Evolutionary conservation across 2,113 vertebrate genomes (phyloP).

Genomic region (Megalops atlanticus): DNA sequence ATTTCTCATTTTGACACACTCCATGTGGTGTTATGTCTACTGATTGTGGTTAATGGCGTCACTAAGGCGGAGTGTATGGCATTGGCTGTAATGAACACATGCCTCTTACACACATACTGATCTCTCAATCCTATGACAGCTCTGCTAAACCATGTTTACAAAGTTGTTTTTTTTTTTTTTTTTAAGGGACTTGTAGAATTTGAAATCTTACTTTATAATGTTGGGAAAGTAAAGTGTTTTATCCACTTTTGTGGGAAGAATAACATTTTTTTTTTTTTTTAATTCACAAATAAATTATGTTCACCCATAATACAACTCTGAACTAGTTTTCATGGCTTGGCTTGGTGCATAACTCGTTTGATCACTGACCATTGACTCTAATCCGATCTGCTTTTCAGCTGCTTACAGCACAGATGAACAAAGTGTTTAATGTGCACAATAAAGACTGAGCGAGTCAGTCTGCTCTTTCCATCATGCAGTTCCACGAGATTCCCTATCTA

Average conservation of each 20-base stretch:
- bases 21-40: too few relatives aligned
- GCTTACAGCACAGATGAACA: neutral
- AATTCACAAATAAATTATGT: too few relatives aligned
- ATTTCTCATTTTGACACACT: too few relatives aligned
- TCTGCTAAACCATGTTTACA: neutral
- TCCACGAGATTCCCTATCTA: neutral
- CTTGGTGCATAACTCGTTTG: neutral
- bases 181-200: neutral
- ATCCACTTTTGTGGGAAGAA: neutral
- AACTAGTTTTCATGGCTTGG: neutral
- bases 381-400: neutral
- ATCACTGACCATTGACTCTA: neutral
- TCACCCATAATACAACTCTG: neutral
- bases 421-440: neutral
- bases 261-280: too few relatives aligned
- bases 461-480: neutral
- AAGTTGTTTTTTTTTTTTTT: neutral
- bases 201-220: too few relatives aligned
- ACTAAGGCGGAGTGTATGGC: neutral
- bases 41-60: too few relatives aligned
- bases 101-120: neutral
- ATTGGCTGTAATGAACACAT: neutral
- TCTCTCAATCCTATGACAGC: neutral
- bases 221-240: too few relatives aligned
- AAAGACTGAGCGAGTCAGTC: neutral